Conservation (phyloP, 2,113 vertebrate genomes). For the Ramphastos sulfuratus region DNA sequence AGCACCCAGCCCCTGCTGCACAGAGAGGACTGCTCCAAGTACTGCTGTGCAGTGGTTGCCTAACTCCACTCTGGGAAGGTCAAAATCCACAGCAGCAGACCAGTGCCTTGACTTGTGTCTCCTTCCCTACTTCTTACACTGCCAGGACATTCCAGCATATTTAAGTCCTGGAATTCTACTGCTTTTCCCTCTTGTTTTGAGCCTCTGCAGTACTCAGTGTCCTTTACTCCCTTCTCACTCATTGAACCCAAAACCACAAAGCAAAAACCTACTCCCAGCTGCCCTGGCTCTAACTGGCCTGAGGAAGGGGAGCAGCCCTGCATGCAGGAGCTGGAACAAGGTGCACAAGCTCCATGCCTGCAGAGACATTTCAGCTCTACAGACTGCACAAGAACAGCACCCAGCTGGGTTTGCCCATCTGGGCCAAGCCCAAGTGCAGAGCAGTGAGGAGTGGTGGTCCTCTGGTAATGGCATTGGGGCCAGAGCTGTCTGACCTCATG, state of each 20-base stretch:
- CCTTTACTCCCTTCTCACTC: neutral
- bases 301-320: neutral
- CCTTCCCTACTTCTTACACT: neutral
- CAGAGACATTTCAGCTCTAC: neutral
- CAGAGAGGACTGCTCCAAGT: neutral
- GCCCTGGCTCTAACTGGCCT: neutral
- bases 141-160: slow-evolving; percentile 17
- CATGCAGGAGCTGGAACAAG: neutral
- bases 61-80: neutral
- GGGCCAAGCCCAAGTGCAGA: neutral
- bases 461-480: no score
- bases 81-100: neutral
- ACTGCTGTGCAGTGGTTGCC: neutral
- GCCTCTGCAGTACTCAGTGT: neutral
- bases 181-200: neutral
- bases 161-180: neutral
- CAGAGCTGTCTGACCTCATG: no score
- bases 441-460: no score
- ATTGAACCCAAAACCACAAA: neutral
- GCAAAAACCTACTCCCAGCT: neutral
- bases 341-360: no score
- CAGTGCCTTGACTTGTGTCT: neutral
- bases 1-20: neutral
- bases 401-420: neutral
- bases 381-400: neutral